Base-by-base conservation (phyloP, 2,888 invertebrate species). In the Mesopsocus fuscifrons region DNA sequence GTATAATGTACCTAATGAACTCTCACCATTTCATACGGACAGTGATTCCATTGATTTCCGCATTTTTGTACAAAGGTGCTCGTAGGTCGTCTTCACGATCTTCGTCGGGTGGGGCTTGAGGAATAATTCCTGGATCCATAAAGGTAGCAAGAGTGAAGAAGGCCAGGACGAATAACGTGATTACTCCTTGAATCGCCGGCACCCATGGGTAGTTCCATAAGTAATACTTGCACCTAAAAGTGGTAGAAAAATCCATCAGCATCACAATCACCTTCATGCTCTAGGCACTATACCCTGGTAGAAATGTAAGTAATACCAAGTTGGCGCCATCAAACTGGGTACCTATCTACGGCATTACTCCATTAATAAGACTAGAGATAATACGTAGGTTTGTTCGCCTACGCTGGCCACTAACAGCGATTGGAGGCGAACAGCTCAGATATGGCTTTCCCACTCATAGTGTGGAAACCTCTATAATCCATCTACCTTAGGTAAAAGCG, bases 1-100 rank as follows among this genome's bases (percentile, higher is more conserved):
- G n/a, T n/a, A n/a, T n/a, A n/a, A n/a, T n/a, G n/a, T n/a, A n/a
- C n/a, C n/a, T n/a, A n/a, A n/a, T n/a, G n/a, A n/a, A 34, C 15
- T 92, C 88, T 66, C 98, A 97, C 97, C 97, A 98, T 67, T 98
- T 99, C 97, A 99, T 97, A 49, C 97, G 80, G 48, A 98, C 94
- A 11, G 92, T 92, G 52, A 97, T 92, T 48, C 95, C 95, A 66
- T 94, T 91, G 53, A 98, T 94, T 65, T 97, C 95, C 50, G 95
- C 91, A 64, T 82, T 92, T 65, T 89, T 91, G 65, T 95, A 97
- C 47, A 98, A 68, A 8, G 91, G 91, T 47, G 95, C 91, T 55
- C 94, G 74, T 59, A 92, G 87, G 65, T 98, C 97, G 64, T 97
- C 95, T 66, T 94, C 94, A 54, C 85, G 72, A 62, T 92, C 92